Base-by-base conservation (phyloP, 2,888 invertebrate species). In the Stenchaetothrips biformis region DNA sequence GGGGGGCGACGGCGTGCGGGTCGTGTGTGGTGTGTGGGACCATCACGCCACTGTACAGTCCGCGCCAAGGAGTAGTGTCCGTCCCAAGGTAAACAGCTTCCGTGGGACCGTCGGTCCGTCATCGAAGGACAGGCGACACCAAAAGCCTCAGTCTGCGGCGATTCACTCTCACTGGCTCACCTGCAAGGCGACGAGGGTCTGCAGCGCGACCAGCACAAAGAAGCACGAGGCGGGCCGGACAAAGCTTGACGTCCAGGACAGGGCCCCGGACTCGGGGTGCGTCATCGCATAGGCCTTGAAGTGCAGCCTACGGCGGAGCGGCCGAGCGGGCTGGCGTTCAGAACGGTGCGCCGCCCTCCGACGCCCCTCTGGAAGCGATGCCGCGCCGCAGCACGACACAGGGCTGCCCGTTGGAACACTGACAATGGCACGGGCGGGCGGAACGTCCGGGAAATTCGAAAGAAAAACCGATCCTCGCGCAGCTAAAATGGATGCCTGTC, bases 251-350 rank as follows among this genome's bases (percentile, higher is more conserved):
- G 67, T 74, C 67, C 67, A 25, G 67, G 67, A 74, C 21, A 21
- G 25, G 8, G 67, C 7, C 25, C 67, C 67, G 11, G 25, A 11
- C 67, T 21, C 21, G 4, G 9, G 67, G 25, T 74, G 67, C 67
- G 67, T 74, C 67, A 74, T 74, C 25, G 67, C 67, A 74, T 74
- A 74, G 67, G 67, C 67, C 67, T 74, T 74, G 67, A 25, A 25
- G 59, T 13, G 37, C 37, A 37, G 37, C 37, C 37, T 37, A 37
- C 37, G 37, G 37, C 37, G 37, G 37, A 37, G 37, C 37, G 37
- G 37, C 37, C 67, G 21, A 6, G 21, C 25, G 13, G 53, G 53
- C 53, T 16, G 13, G 67, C 9, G 67, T 25, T 21, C 6, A 16
- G 3, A 9, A 53, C 53, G 6, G 53, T 53, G 53, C 6, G 21